Percentiles rank a stretch among this genome's conserved stretches.
phyloP scores from a whole-genome alignment of 2,113 vertebrate genomes.

The Clarias macrocephalus region DNA sequence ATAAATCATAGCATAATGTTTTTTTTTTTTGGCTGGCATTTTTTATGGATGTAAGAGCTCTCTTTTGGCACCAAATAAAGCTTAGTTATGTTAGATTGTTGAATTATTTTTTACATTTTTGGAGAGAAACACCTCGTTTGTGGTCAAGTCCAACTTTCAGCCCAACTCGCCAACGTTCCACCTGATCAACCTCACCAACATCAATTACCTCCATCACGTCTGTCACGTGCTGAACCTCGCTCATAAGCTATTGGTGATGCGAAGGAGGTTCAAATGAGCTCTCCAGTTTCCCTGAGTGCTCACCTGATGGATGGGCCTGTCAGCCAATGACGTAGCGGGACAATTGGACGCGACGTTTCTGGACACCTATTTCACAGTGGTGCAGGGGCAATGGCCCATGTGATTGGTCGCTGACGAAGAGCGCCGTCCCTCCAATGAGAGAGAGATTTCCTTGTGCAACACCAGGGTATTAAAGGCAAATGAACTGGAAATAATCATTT shows the following conservation, averaged over 20 bases:
- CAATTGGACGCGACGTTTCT: slow-evolving; percentile 54
- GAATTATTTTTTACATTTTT: neutral
- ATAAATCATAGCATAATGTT: no score
- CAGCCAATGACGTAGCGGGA: slow-evolving; percentile 56
- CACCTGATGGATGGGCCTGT: slow-evolving; percentile 55
- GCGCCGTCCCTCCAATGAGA: slow-evolving; percentile 23
- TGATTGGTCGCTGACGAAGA: slow-evolving; percentile 51
- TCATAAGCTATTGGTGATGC: neutral
- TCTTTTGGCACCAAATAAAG: neutral
- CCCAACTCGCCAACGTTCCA: neutral
- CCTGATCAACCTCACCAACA: neutral
- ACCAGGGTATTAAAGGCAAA: neutral
- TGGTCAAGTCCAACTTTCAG: neutral
- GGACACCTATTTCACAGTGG: slow-evolving; percentile 57
- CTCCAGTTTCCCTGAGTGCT: slow-evolving; percentile 45
- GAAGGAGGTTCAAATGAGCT: slow-evolving; percentile 10
- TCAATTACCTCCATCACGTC: neutral
- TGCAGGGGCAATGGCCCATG: slow-evolving; percentile 57
- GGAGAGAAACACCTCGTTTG: neutral
- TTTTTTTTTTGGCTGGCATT: neutral
- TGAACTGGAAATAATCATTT: neutral
- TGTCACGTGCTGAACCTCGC: neutral
- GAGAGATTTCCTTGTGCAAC: slow-evolving; percentile 3
- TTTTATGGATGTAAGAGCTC: neutral
- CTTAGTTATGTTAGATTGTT: no score